Evolutionary conservation across 2,797 vertebrate species (phyloP).

Genomic region (Parotocinclus haroldoi): DNA sequence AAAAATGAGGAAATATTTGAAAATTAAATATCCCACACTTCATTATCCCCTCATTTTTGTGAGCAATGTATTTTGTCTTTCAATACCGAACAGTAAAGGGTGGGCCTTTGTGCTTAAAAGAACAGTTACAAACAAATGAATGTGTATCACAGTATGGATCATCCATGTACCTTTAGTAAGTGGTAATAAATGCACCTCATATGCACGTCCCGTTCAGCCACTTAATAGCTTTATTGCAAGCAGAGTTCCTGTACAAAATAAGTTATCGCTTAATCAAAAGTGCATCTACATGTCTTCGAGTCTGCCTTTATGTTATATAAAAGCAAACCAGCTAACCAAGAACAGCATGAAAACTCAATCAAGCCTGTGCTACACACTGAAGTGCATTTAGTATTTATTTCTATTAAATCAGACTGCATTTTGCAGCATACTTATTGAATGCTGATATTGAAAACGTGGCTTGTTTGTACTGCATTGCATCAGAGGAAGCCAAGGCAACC

Average conservation of each 20-base stretch:
- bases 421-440: conserved; percentile 22
- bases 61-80: no score
- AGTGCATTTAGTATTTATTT: conserved; percentile 38
- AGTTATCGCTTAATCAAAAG: conserved; percentile 32
- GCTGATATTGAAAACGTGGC: conserved; percentile 39
- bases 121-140: no score
- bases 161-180: no score
- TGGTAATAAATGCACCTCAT: neutral
- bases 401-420: conserved; percentile 8
- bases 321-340: conserved; percentile 20
- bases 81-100: no score
- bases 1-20: no score
- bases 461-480: conserved; percentile 43
- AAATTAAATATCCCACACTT: no score
- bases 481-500: conserved; percentile 35
- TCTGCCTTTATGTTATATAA: conserved; percentile 20
- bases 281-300: conserved; percentile 38
- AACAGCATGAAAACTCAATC: conserved; percentile 43
- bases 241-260: conserved; percentile 41
- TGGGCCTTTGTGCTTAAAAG: no score
- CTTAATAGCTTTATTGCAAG: conserved; percentile 47
- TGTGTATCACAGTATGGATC: no score
- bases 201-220: conserved; percentile 1
- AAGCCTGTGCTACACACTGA: conserved; percentile 46
- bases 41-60: no score